Evolutionary conservation across 92 coral and sea anemone genomes (phyloP).

Genomic region (Heliopora coerulea): DNA sequence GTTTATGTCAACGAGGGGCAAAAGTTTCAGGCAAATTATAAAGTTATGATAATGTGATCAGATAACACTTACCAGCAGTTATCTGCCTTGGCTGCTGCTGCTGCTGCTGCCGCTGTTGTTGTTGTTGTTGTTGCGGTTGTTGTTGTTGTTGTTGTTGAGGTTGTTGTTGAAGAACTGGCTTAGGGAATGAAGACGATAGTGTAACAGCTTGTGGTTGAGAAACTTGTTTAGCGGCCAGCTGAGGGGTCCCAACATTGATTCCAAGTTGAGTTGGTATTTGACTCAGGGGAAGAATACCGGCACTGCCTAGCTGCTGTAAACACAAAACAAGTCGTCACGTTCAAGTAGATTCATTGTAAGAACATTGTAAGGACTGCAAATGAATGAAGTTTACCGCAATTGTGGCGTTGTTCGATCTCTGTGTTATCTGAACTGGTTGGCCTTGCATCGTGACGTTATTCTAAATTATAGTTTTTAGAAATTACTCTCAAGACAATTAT

Average conservation of each 20-base stretch:
- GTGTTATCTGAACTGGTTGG: slow-evolving; percentile 84
- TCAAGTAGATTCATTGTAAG: no score
- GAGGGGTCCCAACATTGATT: slow-evolving; percentile 57
- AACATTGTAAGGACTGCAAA: no score
- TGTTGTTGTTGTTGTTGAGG: slow-evolving; percentile 26
- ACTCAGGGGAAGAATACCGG: slow-evolving; percentile 33
- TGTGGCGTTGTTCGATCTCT: slow-evolving; percentile 80
- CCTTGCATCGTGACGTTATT: slow-evolving; percentile 65
- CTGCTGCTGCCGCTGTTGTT: slow-evolving; percentile 21
- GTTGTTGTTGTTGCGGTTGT: slow-evolving; percentile 16
- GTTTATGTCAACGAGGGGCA: no score
- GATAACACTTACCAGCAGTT: slow-evolving; percentile 17
- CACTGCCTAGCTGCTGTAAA: not conserved
- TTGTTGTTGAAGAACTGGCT: slow-evolving; percentile 26
- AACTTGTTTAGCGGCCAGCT: slow-evolving; percentile 27
- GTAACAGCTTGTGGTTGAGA: slow-evolving; percentile 39
- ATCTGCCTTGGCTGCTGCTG: slow-evolving; percentile 30
- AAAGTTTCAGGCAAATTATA: no score
- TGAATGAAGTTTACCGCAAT: slow-evolving; percentile 72
- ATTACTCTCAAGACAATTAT: not conserved
- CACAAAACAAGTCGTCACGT: no score
- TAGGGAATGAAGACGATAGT: slow-evolving; percentile 19
- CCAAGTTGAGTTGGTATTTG: slow-evolving; percentile 76
- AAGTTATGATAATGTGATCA: no score
- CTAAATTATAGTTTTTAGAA: slow-evolving; percentile 17